Base-by-base conservation (phyloP, 2,888 invertebrate genomes). In the Drosophila bunnanda region DNA sequence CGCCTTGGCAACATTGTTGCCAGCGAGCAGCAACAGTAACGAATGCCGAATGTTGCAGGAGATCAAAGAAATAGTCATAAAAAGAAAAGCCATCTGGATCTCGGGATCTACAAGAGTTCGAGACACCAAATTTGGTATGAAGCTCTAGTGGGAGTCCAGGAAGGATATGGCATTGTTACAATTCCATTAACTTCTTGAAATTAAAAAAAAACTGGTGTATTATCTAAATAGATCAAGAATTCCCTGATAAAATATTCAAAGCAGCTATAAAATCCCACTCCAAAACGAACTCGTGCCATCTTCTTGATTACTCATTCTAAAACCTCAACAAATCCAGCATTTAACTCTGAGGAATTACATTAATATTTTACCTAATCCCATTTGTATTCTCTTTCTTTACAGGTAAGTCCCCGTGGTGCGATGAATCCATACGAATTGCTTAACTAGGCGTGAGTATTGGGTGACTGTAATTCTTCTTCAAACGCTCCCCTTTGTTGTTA, bases 1-100 rank as follows among this genome's bases (percentile, higher is more conserved):
- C 75, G 73, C 74, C 78, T 69, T 62, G 72, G 85, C 82, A 84
- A 84, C 88, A 87, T 76, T 84, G 85, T 84, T 84, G 86, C 82
- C 38, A 41, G 62, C 39, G 60, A 50, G 60, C 62, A 55, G 56
- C 52, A 55, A 52, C 52, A 55, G 70, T 50, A 80, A 74, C 68
- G 69, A 79, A 69, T 57, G 60, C 38, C 44, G 53, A 74, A 73
- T 78, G 80, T 55, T 54, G 59, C 55, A 22, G 17, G n/a, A 32
- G 41, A 60, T 60, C 59, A 60, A 41, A 60, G 55, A 43, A 43
- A 15, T 10, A n/a, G 15, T 55, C 39, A 55, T 39, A 39, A 59
- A 55, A 20, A 28, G 53, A 22, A 30, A 30, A 28, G n/a, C 7
- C 59, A 17, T 52, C 50, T 52, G 50, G 38, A 39, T 53, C 53